Percentiles rank a stretch among this genome's conserved stretches.
These are phyloP conservation scores for Neodiprion fabricii DNA, from an alignment of 1,140 invertebrate species.

Conservation along the genomic window DNA sequence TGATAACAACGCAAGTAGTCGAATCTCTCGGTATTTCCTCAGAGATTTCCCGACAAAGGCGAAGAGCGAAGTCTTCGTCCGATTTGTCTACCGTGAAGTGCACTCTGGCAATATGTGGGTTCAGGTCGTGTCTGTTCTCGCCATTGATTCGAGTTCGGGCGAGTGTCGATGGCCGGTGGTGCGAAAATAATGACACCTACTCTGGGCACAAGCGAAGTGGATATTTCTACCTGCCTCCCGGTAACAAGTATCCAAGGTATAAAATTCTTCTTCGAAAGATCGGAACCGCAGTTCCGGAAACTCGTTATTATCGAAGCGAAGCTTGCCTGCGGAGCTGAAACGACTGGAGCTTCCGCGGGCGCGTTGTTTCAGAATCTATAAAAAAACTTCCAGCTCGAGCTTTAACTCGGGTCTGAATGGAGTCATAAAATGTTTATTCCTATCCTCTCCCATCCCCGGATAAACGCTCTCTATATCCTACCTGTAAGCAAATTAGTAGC, in stretches of 20 bases:
- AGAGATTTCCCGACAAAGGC: not conserved
- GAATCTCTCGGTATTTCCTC: not conserved
- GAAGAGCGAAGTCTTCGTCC: too few species aligned
- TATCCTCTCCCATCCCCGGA: slow-evolving; percentile 5
- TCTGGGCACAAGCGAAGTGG: not conserved
- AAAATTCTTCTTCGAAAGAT: not conserved
- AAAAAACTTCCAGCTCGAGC: slow-evolving; percentile 30
- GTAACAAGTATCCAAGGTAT: not conserved
- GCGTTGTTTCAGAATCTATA: slow-evolving; percentile 28
- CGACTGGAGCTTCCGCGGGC: not conserved
- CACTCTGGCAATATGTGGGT: too few species aligned
- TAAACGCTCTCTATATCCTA: slow-evolving; percentile 13
- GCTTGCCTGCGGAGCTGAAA: not conserved
- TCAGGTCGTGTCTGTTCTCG: too few species aligned
- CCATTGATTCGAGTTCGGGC: not conserved
- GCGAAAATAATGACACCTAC: not conserved
- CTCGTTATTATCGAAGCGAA: not conserved
- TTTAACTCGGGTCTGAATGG: slow-evolving; percentile 19
- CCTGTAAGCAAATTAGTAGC: slow-evolving; percentile 27
- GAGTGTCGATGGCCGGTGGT: not conserved
- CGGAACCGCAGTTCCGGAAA: not conserved
- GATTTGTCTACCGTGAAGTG: too few species aligned
- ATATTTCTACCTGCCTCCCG: not conserved
- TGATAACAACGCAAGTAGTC: not conserved
- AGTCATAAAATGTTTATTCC: slow-evolving; percentile 32